Evolutionary conservation across 2,113 vertebrate genomes (phyloP).

Genomic region (Brachypteracias leptosomus): DNA sequence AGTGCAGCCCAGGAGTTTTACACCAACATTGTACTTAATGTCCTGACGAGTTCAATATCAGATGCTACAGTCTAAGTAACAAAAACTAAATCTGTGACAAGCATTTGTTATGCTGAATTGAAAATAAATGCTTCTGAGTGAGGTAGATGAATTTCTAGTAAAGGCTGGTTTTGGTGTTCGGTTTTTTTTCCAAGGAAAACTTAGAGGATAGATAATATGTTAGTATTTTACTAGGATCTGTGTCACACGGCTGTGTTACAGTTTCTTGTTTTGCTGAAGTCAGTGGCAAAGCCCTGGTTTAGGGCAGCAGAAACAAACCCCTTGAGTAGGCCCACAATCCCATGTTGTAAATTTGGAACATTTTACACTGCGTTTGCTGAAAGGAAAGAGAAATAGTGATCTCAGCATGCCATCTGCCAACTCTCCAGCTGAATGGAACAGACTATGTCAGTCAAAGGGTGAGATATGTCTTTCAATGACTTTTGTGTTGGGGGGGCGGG

Average conservation of each 20-base stretch:
- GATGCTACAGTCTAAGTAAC: neutral
- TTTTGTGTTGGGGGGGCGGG: neutral
- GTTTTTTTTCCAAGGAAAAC: neutral
- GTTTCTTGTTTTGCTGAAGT: neutral
- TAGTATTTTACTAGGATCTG: neutral
- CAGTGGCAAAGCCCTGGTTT: neutral
- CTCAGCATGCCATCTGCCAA: conserved; percentile 29
- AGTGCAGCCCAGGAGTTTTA: neutral
- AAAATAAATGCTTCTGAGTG: neutral
- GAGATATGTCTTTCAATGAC: neutral
- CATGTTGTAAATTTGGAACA: neutral
- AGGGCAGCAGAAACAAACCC: neutral
- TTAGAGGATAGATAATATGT: neutral
- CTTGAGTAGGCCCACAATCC: neutral
- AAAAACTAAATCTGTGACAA: neutral
- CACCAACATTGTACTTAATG: neutral
- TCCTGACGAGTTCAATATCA: neutral
- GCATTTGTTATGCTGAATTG: neutral
- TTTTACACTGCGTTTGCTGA: neutral
- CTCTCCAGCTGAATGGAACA: neutral
- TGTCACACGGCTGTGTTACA: neutral
- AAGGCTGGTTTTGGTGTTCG: neutral
- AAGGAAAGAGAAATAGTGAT: conserved; percentile 1
- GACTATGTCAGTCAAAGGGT: neutral
- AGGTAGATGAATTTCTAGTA: neutral